These are phyloP conservation scores for Carduelis carduelis DNA, from an alignment of 2,797 vertebrate species.

Conservation along the genomic window DNA sequence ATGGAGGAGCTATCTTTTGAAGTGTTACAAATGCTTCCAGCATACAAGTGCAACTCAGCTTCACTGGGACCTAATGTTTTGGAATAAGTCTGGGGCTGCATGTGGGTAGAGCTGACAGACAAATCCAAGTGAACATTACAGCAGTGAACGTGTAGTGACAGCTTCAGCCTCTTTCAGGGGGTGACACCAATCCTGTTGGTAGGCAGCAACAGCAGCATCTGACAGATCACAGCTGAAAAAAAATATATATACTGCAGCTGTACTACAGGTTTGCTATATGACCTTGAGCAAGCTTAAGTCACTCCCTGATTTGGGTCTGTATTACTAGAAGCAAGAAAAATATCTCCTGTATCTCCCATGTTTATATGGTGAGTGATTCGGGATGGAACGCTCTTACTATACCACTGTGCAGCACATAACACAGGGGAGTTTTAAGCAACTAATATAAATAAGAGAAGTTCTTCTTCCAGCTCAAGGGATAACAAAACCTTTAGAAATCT, in stretches of 20 bases:
- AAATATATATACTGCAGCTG: not conserved
- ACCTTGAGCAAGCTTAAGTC: not conserved
- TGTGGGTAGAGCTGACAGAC: fast-evolving
- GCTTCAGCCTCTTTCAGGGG: not conserved
- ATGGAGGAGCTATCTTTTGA: not conserved
- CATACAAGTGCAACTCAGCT: not conserved
- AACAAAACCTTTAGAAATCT: slow-evolving; percentile 52
- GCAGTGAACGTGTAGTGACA: not conserved
- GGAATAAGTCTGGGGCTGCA: not conserved
- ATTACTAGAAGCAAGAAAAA: slow-evolving; percentile 19
- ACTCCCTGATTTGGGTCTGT: not conserved
- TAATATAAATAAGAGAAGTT: slow-evolving; percentile 62
- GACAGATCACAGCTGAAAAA: not conserved
- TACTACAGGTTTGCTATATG: not conserved
- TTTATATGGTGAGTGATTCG: slow-evolving; percentile 31
- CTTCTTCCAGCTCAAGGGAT: slow-evolving; percentile 38
- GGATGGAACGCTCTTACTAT: not conserved
- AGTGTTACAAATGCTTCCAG: not conserved
- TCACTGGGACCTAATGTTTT: not conserved
- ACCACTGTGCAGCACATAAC: slow-evolving; percentile 17
- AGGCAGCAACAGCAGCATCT: not conserved
- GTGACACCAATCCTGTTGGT: not conserved
- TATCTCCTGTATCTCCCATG: slow-evolving; percentile 23
- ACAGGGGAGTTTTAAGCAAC: slow-evolving; percentile 36
- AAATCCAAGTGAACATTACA: not conserved